Conservation (phyloP, 2,113 vertebrate genomes). For the Thamnophis sirtalis region DNA sequence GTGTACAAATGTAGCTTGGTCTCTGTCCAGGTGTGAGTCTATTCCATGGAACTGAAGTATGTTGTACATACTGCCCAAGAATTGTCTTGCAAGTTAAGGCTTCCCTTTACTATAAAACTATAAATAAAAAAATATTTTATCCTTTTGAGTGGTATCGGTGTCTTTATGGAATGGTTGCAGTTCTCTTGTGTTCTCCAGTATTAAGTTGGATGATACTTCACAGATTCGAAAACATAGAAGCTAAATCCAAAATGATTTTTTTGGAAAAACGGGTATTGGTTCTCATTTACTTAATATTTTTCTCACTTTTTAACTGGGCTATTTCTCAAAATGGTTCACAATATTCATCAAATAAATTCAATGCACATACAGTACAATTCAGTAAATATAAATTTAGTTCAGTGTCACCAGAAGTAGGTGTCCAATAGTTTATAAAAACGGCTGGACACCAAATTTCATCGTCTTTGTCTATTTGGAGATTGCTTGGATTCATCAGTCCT, state of each 20-base stretch:
- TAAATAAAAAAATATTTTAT: constrained; percentile 97
- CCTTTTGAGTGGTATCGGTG: constrained; percentile 66
- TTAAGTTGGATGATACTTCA: not conserved
- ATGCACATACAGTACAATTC: not conserved
- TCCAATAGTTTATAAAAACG: not conserved
- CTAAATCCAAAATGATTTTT: not conserved
- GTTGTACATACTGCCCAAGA: constrained; percentile 97
- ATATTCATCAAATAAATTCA: not conserved
- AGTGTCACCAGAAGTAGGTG: not conserved
- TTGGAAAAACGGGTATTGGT: not conserved
- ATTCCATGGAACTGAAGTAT: constrained; percentile 93
- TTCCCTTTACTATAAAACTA: constrained; percentile 97
- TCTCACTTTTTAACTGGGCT: not conserved
- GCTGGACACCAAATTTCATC: not conserved
- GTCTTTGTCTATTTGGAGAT: not conserved
- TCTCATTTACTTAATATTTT: not conserved
- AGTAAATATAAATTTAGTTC: not conserved
- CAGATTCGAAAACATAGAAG: not conserved
- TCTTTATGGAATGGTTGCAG: constrained; percentile 42
- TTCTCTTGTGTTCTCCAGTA: not conserved
- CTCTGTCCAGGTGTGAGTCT: constrained; percentile 76
- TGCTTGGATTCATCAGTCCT: not conserved
- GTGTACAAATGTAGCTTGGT: constrained; percentile 73
- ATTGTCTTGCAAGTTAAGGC: constrained; percentile 96
- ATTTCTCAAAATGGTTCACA: not conserved